Percentiles rank a stretch among this genome's conserved stretches.
These are phyloP conservation scores for Oxycera nigricornis DNA, from an alignment of 2,888 invertebrate genomes.

Conservation along the genomic window DNA sequence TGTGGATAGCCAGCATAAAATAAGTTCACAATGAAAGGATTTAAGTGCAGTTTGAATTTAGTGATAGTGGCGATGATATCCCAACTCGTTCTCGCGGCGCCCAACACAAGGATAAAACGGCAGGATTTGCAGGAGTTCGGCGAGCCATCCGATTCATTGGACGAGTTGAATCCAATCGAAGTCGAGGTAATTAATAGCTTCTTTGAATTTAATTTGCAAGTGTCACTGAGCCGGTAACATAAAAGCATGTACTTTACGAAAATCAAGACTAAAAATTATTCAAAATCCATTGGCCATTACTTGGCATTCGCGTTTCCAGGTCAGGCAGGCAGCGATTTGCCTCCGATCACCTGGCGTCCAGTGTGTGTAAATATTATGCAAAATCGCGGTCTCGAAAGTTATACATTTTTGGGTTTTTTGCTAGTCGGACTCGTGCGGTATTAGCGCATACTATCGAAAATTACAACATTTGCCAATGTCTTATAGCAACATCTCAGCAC, in stretches of 20 bases:
- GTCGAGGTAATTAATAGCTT: constrained; percentile 56
- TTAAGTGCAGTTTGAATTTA: constrained; percentile 52
- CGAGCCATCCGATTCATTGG: constrained; percentile 47
- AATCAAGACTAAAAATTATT: neutral
- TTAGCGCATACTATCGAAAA: neutral
- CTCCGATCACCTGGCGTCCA: neutral
- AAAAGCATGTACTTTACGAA: neutral
- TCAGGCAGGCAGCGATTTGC: too few species aligned
- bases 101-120: constrained; percentile 55
- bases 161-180: constrained; percentile 57
- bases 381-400: neutral
- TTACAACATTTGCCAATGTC: neutral
- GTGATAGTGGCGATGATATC: constrained; percentile 50
- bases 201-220: neutral
- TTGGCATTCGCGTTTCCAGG: neutral
- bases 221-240: too few species aligned
- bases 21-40: constrained; percentile 54
- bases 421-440: neutral
- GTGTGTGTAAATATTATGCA: constrained; percentile 18
- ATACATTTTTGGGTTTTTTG: neutral
- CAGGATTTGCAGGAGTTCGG: constrained; percentile 51
- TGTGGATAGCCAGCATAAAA: neutral
- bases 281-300: neutral
- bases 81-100: constrained; percentile 53
- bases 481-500: neutral